Evolutionary conservation across 2,888 invertebrate genomes (phyloP).

Genomic region (Hyppa rectilinea): DNA sequence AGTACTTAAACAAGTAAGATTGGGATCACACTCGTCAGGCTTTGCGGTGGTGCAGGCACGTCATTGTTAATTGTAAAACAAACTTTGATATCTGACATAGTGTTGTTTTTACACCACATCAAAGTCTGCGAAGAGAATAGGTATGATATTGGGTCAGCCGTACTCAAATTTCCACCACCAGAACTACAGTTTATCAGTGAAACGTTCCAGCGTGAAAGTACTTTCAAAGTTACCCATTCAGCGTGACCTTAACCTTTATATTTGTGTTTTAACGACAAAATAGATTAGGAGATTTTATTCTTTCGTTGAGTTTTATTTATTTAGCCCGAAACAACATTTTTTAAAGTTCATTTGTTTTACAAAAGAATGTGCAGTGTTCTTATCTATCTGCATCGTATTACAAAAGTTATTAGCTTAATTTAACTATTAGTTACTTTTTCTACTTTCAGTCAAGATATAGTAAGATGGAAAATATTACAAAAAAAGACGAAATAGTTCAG

Average conservation of each 20-base stretch:
- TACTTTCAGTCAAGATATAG: constrained; percentile 10
- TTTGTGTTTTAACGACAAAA: constrained; percentile 1
- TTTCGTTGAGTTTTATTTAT: neutral
- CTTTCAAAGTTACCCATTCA: constrained; percentile 3
- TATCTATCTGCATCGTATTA: neutral
- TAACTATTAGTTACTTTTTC: neutral
- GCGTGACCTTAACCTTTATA: constrained; percentile 10
- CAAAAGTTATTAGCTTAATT: neutral
- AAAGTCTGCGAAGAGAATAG: constrained; percentile 12
- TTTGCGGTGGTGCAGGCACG: neutral
- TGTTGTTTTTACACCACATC: neutral
- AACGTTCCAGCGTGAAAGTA: neutral
- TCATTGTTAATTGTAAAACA: constrained; percentile 4
- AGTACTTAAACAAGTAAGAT: constrained; percentile 60
- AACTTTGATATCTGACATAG: constrained; percentile 20
- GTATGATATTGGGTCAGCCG: neutral
- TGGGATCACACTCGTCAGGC: constrained; percentile 25
- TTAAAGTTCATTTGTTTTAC: neutral
- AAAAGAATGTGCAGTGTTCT: constrained; percentile 22
- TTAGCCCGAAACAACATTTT: constrained; percentile 1
- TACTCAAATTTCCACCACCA: no score
- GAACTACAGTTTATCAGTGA: neutral
- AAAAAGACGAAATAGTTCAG: neutral
- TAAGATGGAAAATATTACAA: constrained; percentile 12
- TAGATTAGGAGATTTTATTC: neutral